Evolutionary conservation across 1,140 invertebrate species (phyloP).

Genomic region (Brachionus plicatilis): DNA sequence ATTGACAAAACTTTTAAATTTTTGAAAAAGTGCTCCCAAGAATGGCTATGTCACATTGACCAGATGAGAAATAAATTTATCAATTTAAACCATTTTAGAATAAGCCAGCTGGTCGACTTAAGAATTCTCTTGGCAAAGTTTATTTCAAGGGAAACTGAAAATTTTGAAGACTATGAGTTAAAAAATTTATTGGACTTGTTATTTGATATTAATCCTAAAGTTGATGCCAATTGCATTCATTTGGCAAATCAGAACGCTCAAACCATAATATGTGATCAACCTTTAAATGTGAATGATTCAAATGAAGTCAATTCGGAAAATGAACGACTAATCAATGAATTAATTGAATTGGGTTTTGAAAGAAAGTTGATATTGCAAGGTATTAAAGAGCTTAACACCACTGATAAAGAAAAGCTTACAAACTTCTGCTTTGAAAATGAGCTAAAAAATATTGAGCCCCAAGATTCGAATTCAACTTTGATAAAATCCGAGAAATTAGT

Average conservation of each 20-base stretch:
- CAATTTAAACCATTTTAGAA: constrained; percentile 48
- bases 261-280: not conserved
- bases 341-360: constrained; percentile 41
- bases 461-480: not conserved
- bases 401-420: not conserved
- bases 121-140: constrained; percentile 45
- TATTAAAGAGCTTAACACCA: constrained; percentile 36
- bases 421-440: constrained; percentile 10
- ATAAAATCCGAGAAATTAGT: constrained; percentile 4
- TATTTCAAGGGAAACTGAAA: constrained; percentile 24
- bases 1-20: constrained; percentile 46
- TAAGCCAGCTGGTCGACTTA: constrained; percentile 48
- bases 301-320: not conserved
- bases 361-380: constrained; percentile 43
- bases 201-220: constrained; percentile 44
- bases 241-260: not conserved
- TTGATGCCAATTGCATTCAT: constrained; percentile 40
- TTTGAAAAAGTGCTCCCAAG: constrained; percentile 46
- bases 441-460: not conserved
- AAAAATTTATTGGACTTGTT: constrained; percentile 41
- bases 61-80: constrained; percentile 44
- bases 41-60: constrained; percentile 47
- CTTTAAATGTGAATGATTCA: not conserved
- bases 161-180: constrained; percentile 32
- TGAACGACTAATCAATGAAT: constrained; percentile 43